Percentiles rank a stretch among this genome's conserved stretches.
Conservation (phyloP, 64 coral and sea anemone species). For the Montipora capricornis region DNA sequence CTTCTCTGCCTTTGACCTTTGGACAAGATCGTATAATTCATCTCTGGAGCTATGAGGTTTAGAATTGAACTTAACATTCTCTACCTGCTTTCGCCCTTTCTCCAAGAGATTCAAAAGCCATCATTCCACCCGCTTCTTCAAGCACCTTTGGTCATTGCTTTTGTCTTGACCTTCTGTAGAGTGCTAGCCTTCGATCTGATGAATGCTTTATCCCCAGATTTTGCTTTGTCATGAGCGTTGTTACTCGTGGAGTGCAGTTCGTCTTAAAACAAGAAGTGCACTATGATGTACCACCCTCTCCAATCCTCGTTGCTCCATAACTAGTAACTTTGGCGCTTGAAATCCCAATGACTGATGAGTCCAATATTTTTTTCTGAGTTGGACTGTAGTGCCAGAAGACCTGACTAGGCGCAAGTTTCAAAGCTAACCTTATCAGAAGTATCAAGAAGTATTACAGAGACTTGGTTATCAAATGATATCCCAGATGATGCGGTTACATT, state of each 20-base stretch:
- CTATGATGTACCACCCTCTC: background rate
- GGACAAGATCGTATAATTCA: conserved; percentile 10
- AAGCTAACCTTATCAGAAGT: background rate
- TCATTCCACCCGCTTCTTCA: conserved; percentile 11
- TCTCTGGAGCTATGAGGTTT: background rate
- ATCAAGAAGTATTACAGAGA: background rate
- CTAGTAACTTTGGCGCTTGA: background rate
- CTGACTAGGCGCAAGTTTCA: background rate
- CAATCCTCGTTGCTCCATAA: background rate
- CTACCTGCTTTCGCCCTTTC: background rate
- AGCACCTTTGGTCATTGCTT: background rate
- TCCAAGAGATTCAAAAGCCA: conserved; percentile 1
- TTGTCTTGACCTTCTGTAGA: background rate
- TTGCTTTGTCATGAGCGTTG: background rate
- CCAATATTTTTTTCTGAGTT: background rate
- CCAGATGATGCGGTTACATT: conserved; percentile 7
- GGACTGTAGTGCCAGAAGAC: background rate
- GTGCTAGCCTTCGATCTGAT: background rate
- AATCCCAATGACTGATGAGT: conserved; percentile 5
- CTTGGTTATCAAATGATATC: background rate
- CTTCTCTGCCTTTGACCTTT: background rate
- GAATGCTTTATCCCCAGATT: background rate
- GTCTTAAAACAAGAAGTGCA: background rate
- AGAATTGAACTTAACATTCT: background rate
- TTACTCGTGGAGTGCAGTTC: background rate